Percentiles rank a stretch among this genome's conserved stretches.
phyloP scores from a whole-genome alignment of 2,113 vertebrate species.

The Syngnathoides biaculeatus region DNA sequence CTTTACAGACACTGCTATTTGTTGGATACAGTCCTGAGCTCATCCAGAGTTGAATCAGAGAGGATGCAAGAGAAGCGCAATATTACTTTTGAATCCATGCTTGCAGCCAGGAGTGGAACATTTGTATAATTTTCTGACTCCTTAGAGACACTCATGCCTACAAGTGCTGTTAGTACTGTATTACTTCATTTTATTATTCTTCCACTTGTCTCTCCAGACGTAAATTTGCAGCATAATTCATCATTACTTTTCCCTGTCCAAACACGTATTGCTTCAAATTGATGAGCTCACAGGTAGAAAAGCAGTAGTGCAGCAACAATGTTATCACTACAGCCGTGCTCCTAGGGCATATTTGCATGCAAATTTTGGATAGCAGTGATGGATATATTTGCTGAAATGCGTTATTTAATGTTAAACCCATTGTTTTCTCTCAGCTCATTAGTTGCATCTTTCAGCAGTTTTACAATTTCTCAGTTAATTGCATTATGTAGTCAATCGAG shows the following conservation, averaged over 20 bases:
- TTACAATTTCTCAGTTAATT: neutral
- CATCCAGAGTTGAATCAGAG: conserved; percentile 1
- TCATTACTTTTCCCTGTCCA: neutral
- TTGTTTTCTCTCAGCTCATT: neutral
- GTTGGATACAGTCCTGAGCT: neutral
- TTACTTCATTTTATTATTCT: neutral
- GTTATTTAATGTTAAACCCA: neutral
- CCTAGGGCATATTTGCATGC: too few relatives aligned
- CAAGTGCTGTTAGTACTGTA: neutral
- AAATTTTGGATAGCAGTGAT: too few relatives aligned
- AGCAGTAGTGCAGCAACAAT: neutral
- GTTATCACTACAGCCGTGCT: too few relatives aligned
- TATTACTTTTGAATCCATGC: neutral
- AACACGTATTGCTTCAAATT: neutral
- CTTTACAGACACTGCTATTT: neutral
- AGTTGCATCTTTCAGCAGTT: neutral
- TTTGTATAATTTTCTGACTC: neutral
- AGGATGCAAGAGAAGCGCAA: neutral
- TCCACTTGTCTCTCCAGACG: neutral
- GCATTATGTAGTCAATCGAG: neutral
- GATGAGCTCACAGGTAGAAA: neutral
- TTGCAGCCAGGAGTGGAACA: neutral
- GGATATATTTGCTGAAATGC: too few relatives aligned
- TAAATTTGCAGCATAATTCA: neutral
- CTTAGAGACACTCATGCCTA: neutral